phyloP scores from a whole-genome alignment of 2,113 vertebrate genomes.

The Eolophus roseicapilla region DNA sequence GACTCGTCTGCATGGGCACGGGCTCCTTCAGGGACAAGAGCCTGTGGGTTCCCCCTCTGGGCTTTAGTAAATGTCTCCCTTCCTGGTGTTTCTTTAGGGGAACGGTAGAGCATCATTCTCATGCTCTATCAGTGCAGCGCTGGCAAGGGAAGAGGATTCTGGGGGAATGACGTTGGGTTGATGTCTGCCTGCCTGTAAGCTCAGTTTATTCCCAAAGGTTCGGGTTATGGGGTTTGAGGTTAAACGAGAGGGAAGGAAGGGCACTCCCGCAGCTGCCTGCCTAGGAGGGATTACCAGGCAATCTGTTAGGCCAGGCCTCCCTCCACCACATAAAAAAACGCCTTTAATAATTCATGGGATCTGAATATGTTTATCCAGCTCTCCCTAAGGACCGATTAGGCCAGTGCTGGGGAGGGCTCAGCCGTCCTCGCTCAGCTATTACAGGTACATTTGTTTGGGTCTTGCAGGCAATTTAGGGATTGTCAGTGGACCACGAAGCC shows the following conservation, averaged over 20 bases:
- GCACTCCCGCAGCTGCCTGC: not conserved
- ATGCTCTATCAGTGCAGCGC: rapidly evolving
- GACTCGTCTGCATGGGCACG: rapidly evolving
- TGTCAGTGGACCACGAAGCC: constrained; percentile 38
- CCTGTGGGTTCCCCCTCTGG: not conserved
- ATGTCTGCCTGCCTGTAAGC: not conserved
- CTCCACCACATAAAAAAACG: not conserved
- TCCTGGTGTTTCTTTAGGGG: not conserved
- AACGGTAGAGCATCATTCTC: rapidly evolving
- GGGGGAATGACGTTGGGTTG: not conserved
- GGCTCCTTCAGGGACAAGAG: rapidly evolving
- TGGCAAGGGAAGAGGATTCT: not conserved
- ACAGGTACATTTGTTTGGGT: constrained; percentile 63
- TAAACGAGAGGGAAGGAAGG: not conserved
- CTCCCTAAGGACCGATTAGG: constrained; percentile 41
- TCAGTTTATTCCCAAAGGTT: not conserved
- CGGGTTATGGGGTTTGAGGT: not conserved
- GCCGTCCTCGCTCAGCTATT: constrained; percentile 20
- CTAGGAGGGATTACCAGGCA: not conserved
- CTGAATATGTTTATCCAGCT: constrained; percentile 41
- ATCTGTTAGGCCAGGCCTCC: not conserved
- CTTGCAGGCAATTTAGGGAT: constrained; percentile 53
- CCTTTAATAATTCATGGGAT: constrained; percentile 44
- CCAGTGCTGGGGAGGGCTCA: constrained; percentile 15
- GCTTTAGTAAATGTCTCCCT: not conserved